phyloP scores from a whole-genome alignment of 2,797 vertebrate species.

The Lepilemur septentrionalis region DNA sequence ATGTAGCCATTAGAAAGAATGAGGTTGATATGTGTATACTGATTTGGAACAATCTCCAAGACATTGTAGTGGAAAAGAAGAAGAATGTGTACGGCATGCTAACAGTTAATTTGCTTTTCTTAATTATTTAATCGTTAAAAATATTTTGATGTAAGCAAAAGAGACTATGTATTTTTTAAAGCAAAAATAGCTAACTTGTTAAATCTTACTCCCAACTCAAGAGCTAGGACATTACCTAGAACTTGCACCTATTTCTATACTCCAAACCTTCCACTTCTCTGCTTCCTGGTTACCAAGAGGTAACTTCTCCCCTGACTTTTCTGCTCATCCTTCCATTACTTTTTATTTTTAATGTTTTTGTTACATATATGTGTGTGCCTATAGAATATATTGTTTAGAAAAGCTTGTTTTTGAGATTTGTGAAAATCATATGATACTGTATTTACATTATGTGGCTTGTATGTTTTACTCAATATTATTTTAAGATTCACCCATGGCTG shows the following conservation, averaged over 20 bases:
- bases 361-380: not conserved
- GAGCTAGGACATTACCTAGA: not conserved
- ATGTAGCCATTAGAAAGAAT: constrained; percentile 2
- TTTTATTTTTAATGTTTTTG: constrained; percentile 23
- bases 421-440: not conserved
- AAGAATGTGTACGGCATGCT: not conserved
- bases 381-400: not conserved
- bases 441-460: not conserved
- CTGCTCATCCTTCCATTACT: not conserved
- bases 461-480: not conserved
- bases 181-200: not conserved
- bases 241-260: not conserved
- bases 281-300: not conserved
- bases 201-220: not conserved
- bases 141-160: not conserved
- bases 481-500: not conserved
- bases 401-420: not conserved
- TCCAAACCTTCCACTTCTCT: not conserved
- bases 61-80: not conserved
- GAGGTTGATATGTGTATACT: not conserved
- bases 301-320: not conserved
- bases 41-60: not conserved
- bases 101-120: not conserved
- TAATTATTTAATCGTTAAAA: not conserved
- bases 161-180: not conserved